phyloP scores from a whole-genome alignment of 1,140 invertebrate species.

The Drosophila ogumai region DNA sequence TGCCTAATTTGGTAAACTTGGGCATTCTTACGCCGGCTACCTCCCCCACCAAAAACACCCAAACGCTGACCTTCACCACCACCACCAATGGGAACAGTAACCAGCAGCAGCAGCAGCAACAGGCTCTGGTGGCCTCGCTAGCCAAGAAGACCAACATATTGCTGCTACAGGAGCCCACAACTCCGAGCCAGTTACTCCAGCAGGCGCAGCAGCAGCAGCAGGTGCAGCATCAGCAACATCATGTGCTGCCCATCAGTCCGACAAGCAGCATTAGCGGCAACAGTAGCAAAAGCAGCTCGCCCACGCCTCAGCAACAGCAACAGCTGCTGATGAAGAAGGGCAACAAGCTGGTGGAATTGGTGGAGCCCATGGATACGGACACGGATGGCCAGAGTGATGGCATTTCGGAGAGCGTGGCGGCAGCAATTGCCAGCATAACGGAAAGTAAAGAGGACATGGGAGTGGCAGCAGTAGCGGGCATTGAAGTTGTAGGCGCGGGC shows the following conservation, averaged over 20 bases:
- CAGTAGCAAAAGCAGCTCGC: conserved; percentile 75
- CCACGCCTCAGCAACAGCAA: conserved; percentile 57
- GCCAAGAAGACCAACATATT: conserved; percentile 65
- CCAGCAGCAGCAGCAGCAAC: conserved; percentile 58
- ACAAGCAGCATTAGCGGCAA: conserved; percentile 70
- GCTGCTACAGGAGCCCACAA: conserved; percentile 61
- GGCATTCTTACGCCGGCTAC: conserved; percentile 86
- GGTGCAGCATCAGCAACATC: conserved; percentile 56
- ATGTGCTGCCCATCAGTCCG: conserved; percentile 77
- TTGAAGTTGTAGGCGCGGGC: conserved; percentile 73
- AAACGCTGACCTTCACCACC: conserved; percentile 76
- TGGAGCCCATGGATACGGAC: conserved; percentile 74
- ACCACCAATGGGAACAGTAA: conserved; percentile 47
- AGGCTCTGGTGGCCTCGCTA: conserved; percentile 61
- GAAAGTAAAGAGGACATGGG: conserved; percentile 57
- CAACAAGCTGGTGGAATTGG: conserved; percentile 49
- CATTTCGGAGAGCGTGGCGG: conserved; percentile 52
- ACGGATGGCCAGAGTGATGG: conserved; percentile 45
- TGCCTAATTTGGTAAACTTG: conserved; percentile 84
- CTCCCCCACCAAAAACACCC: conserved; percentile 85
- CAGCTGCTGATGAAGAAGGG: conserved; percentile 45
- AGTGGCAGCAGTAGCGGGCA: conserved; percentile 52
- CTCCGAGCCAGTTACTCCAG: conserved; percentile 31
- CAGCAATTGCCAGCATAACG: conserved; percentile 47
- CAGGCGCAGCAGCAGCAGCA: conserved; percentile 50